A percentile compares a stretch with the other conserved stretches of the same genome.
phyloP scores from a whole-genome alignment of 2,888 invertebrate species.

The Lochmaea crataegi region DNA sequence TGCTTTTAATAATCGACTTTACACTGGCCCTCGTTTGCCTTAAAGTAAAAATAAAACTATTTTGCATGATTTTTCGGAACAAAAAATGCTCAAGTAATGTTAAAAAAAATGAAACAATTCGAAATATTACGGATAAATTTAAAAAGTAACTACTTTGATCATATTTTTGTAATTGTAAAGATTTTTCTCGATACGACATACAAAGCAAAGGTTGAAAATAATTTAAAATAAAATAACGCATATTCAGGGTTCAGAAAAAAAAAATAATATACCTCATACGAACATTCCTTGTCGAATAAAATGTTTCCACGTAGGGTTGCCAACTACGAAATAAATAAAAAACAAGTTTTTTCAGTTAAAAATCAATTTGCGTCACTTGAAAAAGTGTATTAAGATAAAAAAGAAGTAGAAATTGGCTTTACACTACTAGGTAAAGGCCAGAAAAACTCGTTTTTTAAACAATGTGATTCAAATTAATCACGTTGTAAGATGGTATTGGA shows the following conservation, averaged over 20 bases:
- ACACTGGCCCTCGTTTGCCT: slow-evolving; percentile 6
- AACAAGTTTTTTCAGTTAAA: neutral
- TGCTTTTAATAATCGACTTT: slow-evolving; percentile 4
- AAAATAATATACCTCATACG: slow-evolving; percentile 49
- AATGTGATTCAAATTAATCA: too few species aligned
- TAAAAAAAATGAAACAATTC: slow-evolving; percentile 31
- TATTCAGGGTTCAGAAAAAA: slow-evolving; percentile 48
- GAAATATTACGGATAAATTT: slow-evolving; percentile 30
- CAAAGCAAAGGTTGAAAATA: slow-evolving; percentile 35
- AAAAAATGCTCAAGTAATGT: slow-evolving; percentile 50
- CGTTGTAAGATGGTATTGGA: too few species aligned
- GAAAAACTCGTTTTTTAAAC: too few species aligned
- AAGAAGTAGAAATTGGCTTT: too few species aligned
- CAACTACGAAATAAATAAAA: slow-evolving; percentile 23
- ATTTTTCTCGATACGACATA: slow-evolving; percentile 24
- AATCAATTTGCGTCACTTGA: too few species aligned
- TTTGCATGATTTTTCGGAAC: slow-evolving; percentile 34
- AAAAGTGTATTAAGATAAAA: too few species aligned
- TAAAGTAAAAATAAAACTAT: slow-evolving; percentile 22
- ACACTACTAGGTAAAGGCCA: too few species aligned
- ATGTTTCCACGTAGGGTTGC: neutral
- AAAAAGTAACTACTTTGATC: slow-evolving; percentile 29
- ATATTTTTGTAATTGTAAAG: slow-evolving; percentile 33
- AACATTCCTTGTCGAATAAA: slow-evolving; percentile 49
- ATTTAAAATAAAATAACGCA: slow-evolving; percentile 39